A percentile compares a stretch with the other conserved stretches of the same genome.
Conservation (phyloP, 1,140 invertebrate genomes). For the Drosophila asahinai region DNA sequence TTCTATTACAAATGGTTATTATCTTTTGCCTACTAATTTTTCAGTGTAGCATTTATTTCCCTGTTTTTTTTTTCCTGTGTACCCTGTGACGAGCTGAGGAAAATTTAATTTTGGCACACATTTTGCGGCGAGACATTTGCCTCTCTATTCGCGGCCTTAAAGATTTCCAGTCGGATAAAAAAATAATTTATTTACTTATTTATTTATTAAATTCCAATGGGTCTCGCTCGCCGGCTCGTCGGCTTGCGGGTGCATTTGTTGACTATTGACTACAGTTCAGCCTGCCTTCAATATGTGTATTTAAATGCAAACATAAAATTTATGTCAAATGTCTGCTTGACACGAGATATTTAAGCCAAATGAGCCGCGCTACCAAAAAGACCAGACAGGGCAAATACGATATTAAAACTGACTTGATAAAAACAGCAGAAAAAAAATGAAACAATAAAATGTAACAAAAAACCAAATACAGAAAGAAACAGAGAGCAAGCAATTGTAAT, state of each 20-base stretch:
- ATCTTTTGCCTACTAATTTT: too few relatives aligned
- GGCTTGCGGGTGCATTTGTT: constrained; percentile 31
- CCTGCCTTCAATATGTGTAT: constrained; percentile 54
- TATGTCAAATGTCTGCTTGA: constrained; percentile 84
- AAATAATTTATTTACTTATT: constrained; percentile 9
- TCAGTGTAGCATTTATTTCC: too few relatives aligned
- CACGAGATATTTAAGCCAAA: constrained; percentile 84
- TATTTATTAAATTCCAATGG: constrained; percentile 37
- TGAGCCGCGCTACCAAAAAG: constrained; percentile 45
- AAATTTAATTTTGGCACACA: constrained; percentile 55
- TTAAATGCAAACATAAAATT: constrained; percentile 85
- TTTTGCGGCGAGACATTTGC: constrained; percentile 7
- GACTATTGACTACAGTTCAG: constrained; percentile 23
- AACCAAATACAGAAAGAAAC: constrained; percentile 18
- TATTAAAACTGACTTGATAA: constrained; percentile 62
- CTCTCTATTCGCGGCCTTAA: constrained; percentile 20
- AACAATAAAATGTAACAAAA: constrained; percentile 47
- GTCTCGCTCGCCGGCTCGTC: not conserved
- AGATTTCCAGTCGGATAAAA: constrained; percentile 9
- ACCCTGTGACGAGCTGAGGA: constrained; percentile 16
- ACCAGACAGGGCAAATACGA: constrained; percentile 64
- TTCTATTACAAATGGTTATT: too few relatives aligned
- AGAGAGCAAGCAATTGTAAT: constrained; percentile 34
- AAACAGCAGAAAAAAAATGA: constrained; percentile 22
- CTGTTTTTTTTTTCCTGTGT: not conserved